A percentile compares a stretch with the other conserved stretches of the same genome.
Evolutionary conservation across 2,888 invertebrate species (phyloP).

Genomic region (Oxystoma pomonae): DNA sequence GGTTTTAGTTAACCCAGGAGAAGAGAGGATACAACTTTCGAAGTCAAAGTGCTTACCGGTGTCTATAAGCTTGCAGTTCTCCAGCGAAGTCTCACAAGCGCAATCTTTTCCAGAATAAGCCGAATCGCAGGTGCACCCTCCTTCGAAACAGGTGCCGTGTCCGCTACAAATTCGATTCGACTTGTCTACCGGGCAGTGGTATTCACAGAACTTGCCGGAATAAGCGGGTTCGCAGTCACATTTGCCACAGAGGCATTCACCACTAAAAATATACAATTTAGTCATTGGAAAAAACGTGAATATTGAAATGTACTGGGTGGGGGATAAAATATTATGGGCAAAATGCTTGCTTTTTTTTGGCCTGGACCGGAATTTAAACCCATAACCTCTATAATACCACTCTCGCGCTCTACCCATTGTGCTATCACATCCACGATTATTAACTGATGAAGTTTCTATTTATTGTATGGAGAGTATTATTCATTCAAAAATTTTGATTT

Average conservation of each 20-base stretch:
- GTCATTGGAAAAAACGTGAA: too few relatives aligned
- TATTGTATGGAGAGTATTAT: too few relatives aligned
- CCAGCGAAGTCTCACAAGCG: constrained; percentile 50
- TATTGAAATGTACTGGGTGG: too few relatives aligned
- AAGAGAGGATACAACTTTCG: too few relatives aligned
- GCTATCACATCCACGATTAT: too few relatives aligned
- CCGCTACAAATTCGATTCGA: constrained; percentile 38
- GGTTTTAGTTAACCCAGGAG: too few relatives aligned
- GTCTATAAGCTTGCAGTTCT: constrained; percentile 29
- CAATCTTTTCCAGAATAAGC: constrained; percentile 60
- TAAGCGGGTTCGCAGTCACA: constrained; percentile 49
- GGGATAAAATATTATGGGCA: too few relatives aligned
- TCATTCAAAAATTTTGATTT: too few relatives aligned
- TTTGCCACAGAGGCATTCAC: constrained; percentile 58
- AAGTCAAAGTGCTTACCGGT: constrained; percentile 13
- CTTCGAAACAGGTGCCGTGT: constrained; percentile 50
- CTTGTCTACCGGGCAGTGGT: constrained; percentile 64
- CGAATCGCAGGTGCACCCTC: constrained; percentile 57
- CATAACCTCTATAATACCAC: neutral
- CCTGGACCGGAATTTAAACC: too few relatives aligned
- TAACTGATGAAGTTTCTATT: too few relatives aligned
- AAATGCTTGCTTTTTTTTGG: too few relatives aligned
- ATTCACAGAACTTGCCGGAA: constrained; percentile 68
- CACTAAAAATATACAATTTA: constrained; percentile 38
- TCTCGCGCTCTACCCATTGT: too few relatives aligned